These are phyloP conservation scores for Ramphastos sulfuratus DNA, from an alignment of 2,113 vertebrate species.

Conservation along the genomic window DNA sequence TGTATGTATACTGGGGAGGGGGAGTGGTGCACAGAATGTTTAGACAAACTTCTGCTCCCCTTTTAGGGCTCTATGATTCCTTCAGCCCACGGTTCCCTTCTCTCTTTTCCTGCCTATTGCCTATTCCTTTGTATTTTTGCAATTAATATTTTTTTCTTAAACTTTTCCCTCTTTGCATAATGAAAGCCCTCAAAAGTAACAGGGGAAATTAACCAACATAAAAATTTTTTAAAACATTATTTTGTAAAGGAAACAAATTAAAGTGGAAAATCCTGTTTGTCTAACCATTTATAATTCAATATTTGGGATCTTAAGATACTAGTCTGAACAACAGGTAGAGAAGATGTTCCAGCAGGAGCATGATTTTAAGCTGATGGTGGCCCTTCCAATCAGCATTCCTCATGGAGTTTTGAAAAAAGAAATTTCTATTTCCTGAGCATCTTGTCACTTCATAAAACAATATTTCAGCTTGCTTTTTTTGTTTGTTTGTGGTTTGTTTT, in stretches of 20 bases:
- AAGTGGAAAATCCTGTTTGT: neutral
- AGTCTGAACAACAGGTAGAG: neutral
- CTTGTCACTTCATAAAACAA: neutral
- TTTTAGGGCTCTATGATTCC: neutral
- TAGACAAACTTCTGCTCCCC: neutral
- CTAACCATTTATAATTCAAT: neutral
- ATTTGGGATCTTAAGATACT: neutral
- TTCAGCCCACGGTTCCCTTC: neutral
- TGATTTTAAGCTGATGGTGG: neutral
- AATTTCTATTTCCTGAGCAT: neutral
- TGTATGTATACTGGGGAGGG: too few relatives aligned
- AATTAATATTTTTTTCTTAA: neutral
- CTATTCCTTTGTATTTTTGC: neutral
- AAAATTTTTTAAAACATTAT: neutral
- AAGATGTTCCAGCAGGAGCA: neutral
- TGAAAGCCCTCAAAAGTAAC: slow-evolving; percentile 2
- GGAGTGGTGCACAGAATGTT: neutral
- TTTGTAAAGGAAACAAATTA: neutral
- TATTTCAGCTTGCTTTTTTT: neutral
- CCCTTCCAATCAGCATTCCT: neutral
- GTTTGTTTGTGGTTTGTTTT: neutral
- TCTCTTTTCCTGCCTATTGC: neutral
- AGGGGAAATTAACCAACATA: slow-evolving; percentile 15
- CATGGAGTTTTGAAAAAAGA: neutral
- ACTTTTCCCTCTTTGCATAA: neutral